A percentile compares a stretch with the other conserved stretches of the same genome.
Conservation (phyloP, 53 echinoderm and acorn worm genomes). For the Henricia sp. region DNA sequence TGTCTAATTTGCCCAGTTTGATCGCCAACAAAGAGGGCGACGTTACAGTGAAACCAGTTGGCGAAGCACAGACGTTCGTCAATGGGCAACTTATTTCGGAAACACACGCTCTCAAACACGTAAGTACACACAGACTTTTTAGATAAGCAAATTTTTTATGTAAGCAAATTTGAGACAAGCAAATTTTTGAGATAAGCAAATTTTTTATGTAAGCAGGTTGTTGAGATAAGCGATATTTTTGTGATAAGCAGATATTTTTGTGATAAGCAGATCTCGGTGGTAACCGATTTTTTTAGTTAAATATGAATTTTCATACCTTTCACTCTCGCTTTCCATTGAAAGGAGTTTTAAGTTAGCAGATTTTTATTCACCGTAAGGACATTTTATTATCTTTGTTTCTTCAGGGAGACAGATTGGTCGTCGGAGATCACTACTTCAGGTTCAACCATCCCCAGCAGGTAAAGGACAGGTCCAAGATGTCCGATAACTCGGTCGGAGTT, state of each 20-base stretch:
- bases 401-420: conserved; percentile 92
- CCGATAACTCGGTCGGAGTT: conserved; percentile 30
- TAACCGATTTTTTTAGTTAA: no score
- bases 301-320: no score
- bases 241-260: no score
- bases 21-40: conserved; percentile 67
- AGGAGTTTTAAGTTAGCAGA: no score
- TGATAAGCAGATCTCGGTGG: no score
- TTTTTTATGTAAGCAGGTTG: no score
- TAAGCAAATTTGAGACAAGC: no score
- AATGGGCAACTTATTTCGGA: conserved; percentile 79
- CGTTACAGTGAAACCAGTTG: conserved; percentile 70
- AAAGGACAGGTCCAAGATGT: conserved; percentile 8
- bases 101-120: conserved; percentile 74
- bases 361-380: no score
- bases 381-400: not conserved
- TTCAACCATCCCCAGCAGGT: conserved; percentile 94
- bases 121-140: conserved; percentile 70
- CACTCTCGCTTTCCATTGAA: no score
- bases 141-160: no score
- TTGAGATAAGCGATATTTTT: no score
- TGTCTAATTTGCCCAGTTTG: conserved; percentile 71
- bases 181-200: no score
- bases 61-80: conserved; percentile 82
- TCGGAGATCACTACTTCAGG: conserved; percentile 96